These are phyloP conservation scores for Hydrocynus forskahlii DNA, from an alignment of 2,797 vertebrate species.

Conservation along the genomic window DNA sequence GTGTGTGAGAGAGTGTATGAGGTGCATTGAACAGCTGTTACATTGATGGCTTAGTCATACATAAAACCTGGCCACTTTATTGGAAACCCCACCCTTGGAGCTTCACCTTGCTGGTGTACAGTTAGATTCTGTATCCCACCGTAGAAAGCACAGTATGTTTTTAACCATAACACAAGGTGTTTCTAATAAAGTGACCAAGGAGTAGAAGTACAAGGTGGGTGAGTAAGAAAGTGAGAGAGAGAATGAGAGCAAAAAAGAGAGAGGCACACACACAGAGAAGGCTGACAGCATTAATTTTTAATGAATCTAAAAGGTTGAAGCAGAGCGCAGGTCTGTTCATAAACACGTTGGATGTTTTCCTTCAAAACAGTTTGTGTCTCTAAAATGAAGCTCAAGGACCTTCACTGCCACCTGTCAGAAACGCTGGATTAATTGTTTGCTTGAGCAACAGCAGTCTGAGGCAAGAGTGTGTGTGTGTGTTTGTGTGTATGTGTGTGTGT, in stretches of 20 bases:
- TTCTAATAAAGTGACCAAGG: no score
- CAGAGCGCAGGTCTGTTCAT: background rate
- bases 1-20: no score
- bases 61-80: no score
- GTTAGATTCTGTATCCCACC: no score
- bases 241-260: background rate
- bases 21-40: no score
- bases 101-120: no score
- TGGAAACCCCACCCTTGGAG: no score
- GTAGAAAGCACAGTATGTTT: no score
- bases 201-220: no score
- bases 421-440: background rate
- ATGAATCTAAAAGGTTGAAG: background rate
- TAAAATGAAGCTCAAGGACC: conserved; percentile 9
- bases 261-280: background rate
- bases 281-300: background rate
- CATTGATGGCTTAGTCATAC: no score
- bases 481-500: background rate
- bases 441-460: conserved; percentile 17
- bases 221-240: background rate
- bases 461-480: background rate
- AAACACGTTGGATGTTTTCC: background rate
- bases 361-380: background rate
- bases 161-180: no score
- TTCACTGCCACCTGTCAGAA: conserved; percentile 2